Percentiles rank a stretch among this genome's conserved stretches.
Conservation (phyloP, 2,888 invertebrate genomes). For the Aphidius colemani region DNA sequence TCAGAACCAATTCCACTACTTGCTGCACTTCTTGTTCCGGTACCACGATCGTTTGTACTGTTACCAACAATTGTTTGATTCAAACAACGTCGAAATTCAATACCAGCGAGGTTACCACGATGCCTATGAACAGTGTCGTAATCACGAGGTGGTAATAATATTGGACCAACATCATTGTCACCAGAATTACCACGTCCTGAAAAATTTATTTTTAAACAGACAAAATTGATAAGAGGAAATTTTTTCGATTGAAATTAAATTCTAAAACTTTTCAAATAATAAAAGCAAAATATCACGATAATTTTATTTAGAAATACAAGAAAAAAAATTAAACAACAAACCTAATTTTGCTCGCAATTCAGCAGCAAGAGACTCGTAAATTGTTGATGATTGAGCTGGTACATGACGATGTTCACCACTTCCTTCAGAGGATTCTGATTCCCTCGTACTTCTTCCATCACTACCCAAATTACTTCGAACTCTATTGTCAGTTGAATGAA, state of each 20-base stretch:
- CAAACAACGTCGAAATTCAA: conserved; percentile 72
- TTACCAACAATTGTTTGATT: conserved; percentile 72
- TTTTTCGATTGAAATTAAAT: background rate
- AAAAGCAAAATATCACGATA: too few relatives aligned
- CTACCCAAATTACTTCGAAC: conserved; percentile 75
- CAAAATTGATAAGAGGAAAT: background rate
- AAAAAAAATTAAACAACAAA: conserved; percentile 38
- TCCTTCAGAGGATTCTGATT: conserved; percentile 76
- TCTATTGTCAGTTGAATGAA: conserved; percentile 76
- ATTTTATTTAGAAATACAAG: conserved; percentile 6
- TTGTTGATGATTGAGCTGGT: conserved; percentile 74
- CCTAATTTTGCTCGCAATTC: conserved; percentile 81
- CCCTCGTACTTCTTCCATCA: conserved; percentile 66
- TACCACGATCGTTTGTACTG: conserved; percentile 54
- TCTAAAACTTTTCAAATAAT: too few relatives aligned
- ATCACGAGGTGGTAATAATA: conserved; percentile 89
- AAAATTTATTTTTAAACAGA: conserved; percentile 3
- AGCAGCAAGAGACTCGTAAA: conserved; percentile 90
- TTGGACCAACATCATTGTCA: conserved; percentile 66
- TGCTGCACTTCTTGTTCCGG: conserved; percentile 68
- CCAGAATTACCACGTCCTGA: conserved; percentile 55
- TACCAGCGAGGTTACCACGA: conserved; percentile 76
- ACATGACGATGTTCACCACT: conserved; percentile 74
- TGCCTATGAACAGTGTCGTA: conserved; percentile 90
- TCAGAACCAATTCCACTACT: conserved; percentile 90